phyloP scores from a whole-genome alignment of 2,797 vertebrate species.

The Calcarius lapponicus region DNA sequence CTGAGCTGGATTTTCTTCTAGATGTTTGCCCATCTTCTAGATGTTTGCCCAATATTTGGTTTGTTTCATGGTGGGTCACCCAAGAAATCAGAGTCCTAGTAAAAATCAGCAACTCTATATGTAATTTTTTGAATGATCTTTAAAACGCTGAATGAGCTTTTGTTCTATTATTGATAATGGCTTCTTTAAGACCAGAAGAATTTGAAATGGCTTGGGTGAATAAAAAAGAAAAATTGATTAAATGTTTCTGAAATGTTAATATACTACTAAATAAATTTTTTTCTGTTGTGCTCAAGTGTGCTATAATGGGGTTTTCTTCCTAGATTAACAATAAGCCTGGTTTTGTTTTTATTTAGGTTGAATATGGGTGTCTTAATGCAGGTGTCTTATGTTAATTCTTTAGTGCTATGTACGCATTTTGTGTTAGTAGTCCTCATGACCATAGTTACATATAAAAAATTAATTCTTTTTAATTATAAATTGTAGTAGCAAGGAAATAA shows the following conservation, averaged over 20 bases:
- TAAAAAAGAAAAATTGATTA: not conserved
- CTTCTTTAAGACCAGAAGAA: not conserved
- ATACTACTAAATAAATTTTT: not conserved
- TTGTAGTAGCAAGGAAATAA: not conserved
- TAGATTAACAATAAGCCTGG: not conserved
- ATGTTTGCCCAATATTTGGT: not conserved
- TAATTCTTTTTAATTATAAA: not conserved
- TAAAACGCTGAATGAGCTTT: not conserved
- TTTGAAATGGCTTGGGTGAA: not conserved
- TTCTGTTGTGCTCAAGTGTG: not conserved
- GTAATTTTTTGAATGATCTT: not conserved
- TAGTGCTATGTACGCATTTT: not conserved
- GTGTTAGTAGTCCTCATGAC: not conserved
- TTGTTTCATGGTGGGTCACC: not conserved
- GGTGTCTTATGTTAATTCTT: not conserved
- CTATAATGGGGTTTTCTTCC: not conserved
- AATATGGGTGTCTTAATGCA: not conserved
- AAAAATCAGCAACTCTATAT: not conserved
- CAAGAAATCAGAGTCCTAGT: not conserved
- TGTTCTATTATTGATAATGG: not conserved
- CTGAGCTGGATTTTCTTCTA: not conserved
- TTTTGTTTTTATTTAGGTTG: not conserved
- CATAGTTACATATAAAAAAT: not conserved
- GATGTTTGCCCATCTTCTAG: not conserved
- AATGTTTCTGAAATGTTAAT: not conserved